Percentiles rank a stretch among this genome's conserved stretches.
Conservation (phyloP, 2,888 invertebrate species). For the Trachelus tabidus region DNA sequence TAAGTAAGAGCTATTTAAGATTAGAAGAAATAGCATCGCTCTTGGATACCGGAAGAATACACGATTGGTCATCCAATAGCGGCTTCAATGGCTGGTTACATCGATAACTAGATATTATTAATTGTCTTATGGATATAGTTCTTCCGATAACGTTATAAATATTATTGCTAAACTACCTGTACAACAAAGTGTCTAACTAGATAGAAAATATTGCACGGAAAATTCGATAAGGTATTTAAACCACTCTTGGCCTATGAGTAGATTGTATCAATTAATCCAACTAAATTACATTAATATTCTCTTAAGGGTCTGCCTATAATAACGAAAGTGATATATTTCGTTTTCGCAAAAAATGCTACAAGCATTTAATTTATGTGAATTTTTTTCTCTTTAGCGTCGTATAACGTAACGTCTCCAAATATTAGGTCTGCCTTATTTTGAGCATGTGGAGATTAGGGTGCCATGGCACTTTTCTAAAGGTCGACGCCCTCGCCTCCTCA, state of each 20-base stretch:
- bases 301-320: not conserved
- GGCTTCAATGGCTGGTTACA: not conserved
- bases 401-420: not conserved
- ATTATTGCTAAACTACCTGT: not conserved
- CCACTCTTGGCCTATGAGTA: not conserved
- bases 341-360: not conserved
- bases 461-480: slow-evolving; percentile 68
- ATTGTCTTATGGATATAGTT: not conserved
- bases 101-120: not conserved
- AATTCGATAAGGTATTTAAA: slow-evolving; percentile 11
- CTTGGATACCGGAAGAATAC: not conserved
- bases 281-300: not conserved
- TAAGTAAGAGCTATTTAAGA: not conserved
- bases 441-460: slow-evolving; percentile 66
- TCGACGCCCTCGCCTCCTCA: slow-evolving; percentile 46
- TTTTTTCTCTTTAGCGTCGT: not conserved
- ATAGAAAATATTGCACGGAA: slow-evolving; percentile 37
- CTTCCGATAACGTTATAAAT: not conserved
- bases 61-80: not conserved
- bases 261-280: not conserved
- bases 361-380: not conserved
- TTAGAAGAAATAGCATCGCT: not conserved
- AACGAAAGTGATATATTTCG: not conserved
- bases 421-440: slow-evolving; percentile 55
- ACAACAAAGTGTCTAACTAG: not conserved